Evolutionary conservation across 2,797 vertebrate genomes (phyloP), one percentile per base, ranked within the genome.

Genomic region (Vultur gryphus): DNA sequence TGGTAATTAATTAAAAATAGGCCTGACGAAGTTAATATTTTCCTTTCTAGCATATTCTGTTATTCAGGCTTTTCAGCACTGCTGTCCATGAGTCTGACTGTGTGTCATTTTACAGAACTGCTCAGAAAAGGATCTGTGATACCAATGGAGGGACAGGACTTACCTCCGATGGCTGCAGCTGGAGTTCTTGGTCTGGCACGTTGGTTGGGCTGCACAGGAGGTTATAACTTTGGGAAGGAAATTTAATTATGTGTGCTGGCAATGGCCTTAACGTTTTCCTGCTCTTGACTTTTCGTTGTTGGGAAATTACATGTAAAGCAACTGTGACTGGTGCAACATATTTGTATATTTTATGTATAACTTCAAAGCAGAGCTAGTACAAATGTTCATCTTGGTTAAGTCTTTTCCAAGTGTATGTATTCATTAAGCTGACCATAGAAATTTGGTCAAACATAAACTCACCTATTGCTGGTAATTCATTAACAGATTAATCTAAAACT

Each of bases 371-470:
- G 55, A 70, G 20, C 1, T 0, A 86, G 46, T 49, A 48, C 8
- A 2, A 93, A 76, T 35, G 29, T 90, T 85, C 65, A 35, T 90
- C 55, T 82, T 79, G 57, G 20, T 54, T 54, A 75, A 89, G 26
- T 58, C 52, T 88, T 64, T 77, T 92, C 62, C 41, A 90, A 90
- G 54, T 57, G 6, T 16, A 31, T 62, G 55, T 54, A 59, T 93
- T 91, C 61, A 81, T 94, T 95, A 88, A 95, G 51, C 65, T 88
- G 72, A 58, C 54, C 37, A 3, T 35, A 72, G 87, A 87, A 96
- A 92, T 81, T 76, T 65, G 69, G 65, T 92, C 90, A 90, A 93
- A 87, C 54, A 65, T 90, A 87, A 93, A 84, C 57, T 87, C 41
- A 78, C 41, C 48, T 77, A 25, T 48, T 64, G 67, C 76, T 84